phyloP scores from a whole-genome alignment of 1,140 invertebrate species.

The Aporrectodea caliginosa region DNA sequence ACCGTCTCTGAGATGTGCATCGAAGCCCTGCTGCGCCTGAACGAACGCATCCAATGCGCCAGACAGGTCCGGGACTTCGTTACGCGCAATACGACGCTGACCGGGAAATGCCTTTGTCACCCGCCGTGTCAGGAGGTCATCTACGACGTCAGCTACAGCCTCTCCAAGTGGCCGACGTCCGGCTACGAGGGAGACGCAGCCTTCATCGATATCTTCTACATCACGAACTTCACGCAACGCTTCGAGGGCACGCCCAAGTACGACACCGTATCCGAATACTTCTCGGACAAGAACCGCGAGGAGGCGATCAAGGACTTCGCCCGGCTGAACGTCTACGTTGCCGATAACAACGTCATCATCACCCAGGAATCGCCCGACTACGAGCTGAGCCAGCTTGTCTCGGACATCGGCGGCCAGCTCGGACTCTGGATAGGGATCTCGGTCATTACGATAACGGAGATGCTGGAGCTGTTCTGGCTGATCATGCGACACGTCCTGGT shows the following conservation, averaged over 20 bases:
- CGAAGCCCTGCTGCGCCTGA: constrained; percentile 7
- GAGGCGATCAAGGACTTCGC: no score
- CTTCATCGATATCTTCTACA: constrained; percentile 27
- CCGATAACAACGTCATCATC: constrained; percentile 23
- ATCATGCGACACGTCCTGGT: no score
- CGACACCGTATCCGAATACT: constrained; percentile 11
- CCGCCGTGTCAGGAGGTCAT: constrained; percentile 20
- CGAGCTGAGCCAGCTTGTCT: constrained; percentile 18
- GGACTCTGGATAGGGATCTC: no score
- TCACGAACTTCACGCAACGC: constrained; percentile 25
- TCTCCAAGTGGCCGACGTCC: constrained; percentile 25
- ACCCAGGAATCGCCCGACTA: constrained; percentile 25
- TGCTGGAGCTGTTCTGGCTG: constrained; percentile 19
- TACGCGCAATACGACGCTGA: constrained; percentile 15
- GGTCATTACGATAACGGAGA: constrained; percentile 25
- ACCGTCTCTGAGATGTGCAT: background rate
- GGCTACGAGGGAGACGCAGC: constrained; percentile 28
- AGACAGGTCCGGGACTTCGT: background rate
- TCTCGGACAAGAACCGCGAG: constrained; percentile 9
- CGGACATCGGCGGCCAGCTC: no score
- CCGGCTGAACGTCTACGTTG: constrained; percentile 28
- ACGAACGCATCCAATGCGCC: constrained; percentile 21
- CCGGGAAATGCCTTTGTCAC: constrained; percentile 6
- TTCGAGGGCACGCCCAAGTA: constrained; percentile 22
- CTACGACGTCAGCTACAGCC: constrained; percentile 26